These are phyloP conservation scores for Pyrrhosoma nymphula DNA, from an alignment of 2,888 invertebrate genomes.

Conservation along the genomic window DNA sequence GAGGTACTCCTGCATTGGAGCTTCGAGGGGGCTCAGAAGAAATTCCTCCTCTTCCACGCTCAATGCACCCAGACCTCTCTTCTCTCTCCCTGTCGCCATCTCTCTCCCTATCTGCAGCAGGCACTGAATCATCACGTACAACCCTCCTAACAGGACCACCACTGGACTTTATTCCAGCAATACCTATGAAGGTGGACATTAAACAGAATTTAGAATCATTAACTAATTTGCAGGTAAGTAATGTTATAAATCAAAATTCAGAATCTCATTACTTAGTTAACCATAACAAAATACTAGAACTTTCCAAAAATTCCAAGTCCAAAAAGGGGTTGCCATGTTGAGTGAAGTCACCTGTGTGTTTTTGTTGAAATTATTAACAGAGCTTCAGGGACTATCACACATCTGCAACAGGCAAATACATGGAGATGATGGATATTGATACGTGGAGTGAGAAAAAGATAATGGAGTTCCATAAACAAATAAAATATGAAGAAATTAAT, in stretches of 20 bases:
- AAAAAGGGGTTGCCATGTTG: no score
- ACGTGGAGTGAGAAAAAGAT: no score
- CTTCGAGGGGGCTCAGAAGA: conserved; percentile 15
- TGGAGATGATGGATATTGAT: no score
- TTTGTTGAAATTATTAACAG: no score
- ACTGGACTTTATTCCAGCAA: conserved; percentile 26
- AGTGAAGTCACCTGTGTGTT: no score
- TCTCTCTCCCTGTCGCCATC: conserved; percentile 69
- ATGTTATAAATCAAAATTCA: neutral
- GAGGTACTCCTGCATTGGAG: neutral
- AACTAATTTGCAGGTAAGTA: neutral
- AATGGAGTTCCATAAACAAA: no score
- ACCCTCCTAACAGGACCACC: conserved; percentile 6
- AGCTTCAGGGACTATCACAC: no score
- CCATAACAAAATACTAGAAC: no score
- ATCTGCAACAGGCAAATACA: no score
- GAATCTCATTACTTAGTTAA: no score
- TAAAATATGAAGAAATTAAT: no score
- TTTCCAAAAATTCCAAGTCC: no score
- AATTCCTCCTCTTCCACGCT: conserved; percentile 24
- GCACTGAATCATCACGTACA: conserved; percentile 56
- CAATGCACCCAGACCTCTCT: neutral
- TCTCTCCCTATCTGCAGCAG: conserved; percentile 74
- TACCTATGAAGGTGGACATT: neutral
- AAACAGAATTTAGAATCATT: neutral